Base-by-base conservation (phyloP, 2,113 vertebrate species). In the Motacilla alba region DNA sequence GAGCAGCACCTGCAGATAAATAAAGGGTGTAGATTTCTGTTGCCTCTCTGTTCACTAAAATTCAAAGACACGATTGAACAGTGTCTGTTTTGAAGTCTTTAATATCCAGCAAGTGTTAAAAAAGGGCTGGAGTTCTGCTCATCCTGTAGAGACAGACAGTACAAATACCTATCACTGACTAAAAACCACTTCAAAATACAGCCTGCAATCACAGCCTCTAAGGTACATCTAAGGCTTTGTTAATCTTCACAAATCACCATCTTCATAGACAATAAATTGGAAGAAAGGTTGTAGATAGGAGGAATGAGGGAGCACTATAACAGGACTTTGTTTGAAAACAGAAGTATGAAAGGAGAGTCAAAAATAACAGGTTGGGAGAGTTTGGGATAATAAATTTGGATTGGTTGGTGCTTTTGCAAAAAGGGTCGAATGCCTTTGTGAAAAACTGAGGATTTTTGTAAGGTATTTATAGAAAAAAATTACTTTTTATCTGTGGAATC, bases 361-460 rank as follows among this genome's bases (percentile, higher is more conserved):
- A 39, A 72, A 79, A 46, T 16, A 58, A 39, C 6, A 33, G 20
- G 1, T 15, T 62, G 26, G 30, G 33, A 55, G 46, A 69, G 30
- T 14, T 24, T 75, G 24, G 23, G 60, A 8, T 58, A 47, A 21
- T 58, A 67, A 47, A 23, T 56, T 49, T 24, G 53, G 39, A 21
- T 49, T 59, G 10, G 11, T 37, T 63, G 24, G 11, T 63, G 15
- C 24, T 67, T 89, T 47, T 60, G n/a, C 41, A 31, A 18, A 72
- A 82, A 66, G 13, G 1, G 2, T 58, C 0, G 0, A 69, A 56
- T 58, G n/a, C 3, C 27, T 76, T 39, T 70, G 26, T 33, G 2
- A 74, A 60, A 88, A 70, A 19, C 0, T 17, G 20, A 62, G 24
- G 31, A 12, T 55, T 60, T 60, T 20, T 44, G 9, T 66, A 70